A percentile compares a stretch with the other conserved stretches of the same genome.
Conservation (phyloP, 2,113 vertebrate genomes). For the Sakesphorus luctuosus region DNA sequence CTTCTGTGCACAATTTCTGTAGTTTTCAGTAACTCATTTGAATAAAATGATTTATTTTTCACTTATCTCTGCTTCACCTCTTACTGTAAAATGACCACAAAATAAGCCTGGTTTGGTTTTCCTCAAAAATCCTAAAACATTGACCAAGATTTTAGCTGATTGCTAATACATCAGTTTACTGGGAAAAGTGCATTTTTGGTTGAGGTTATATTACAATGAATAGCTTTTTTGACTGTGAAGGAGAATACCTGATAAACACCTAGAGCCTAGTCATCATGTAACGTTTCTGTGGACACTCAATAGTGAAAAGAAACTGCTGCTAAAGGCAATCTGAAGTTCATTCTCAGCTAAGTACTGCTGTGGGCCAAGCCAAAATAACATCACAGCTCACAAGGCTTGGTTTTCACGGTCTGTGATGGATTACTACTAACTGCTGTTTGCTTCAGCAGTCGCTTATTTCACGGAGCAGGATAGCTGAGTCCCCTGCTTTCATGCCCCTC, state of each 20-base stretch:
- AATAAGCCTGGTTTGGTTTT: neutral
- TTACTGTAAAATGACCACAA: neutral
- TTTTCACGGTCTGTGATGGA: neutral
- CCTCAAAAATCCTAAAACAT: neutral
- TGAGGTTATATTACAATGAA: neutral
- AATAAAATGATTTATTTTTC: neutral
- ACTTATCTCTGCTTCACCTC: neutral
- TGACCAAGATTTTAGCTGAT: neutral
- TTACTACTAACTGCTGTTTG: conserved; percentile 33
- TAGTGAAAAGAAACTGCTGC: conserved; percentile 24
- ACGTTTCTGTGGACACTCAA: neutral
- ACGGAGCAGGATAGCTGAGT: neutral
- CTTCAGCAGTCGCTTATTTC: conserved; percentile 37
- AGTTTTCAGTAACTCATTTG: neutral
- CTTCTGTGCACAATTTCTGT: neutral
- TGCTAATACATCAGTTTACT: neutral
- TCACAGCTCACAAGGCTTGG: neutral
- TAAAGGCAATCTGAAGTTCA: conserved; percentile 26
- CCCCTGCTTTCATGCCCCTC: neutral
- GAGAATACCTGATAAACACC: neutral
- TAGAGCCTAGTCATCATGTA: neutral
- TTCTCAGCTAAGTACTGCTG: neutral
- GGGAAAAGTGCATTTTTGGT: neutral
- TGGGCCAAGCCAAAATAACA: conserved; percentile 5
- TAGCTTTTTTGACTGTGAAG: neutral